A percentile compares a stretch with the other conserved stretches of the same genome.
These are phyloP conservation scores for Lophotis ruficrista DNA, from an alignment of 2,113 vertebrate species.

Conservation along the genomic window DNA sequence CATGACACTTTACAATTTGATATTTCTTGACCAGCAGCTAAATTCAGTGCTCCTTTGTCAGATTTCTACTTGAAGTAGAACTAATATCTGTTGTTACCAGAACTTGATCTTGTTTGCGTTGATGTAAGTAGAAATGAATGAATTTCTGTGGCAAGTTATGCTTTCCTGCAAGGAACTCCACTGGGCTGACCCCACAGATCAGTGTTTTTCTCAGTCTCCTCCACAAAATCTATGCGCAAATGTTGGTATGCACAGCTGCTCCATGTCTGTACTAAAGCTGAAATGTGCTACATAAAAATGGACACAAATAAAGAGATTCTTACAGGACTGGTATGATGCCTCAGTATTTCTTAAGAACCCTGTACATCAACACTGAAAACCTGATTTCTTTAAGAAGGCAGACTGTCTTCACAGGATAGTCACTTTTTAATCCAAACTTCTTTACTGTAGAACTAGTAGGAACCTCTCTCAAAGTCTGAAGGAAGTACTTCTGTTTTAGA, in stretches of 20 bases:
- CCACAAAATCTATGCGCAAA: not conserved
- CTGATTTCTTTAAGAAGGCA: not conserved
- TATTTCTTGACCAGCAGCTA: not conserved
- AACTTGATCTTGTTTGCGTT: not conserved
- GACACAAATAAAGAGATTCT: conserved; percentile 67
- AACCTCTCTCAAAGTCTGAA: not conserved
- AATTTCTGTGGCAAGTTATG: not conserved
- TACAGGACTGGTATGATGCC: not conserved
- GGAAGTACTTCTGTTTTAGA: not conserved
- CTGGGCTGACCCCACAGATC: not conserved
- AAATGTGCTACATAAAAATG: conserved; percentile 32
- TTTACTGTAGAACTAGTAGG: not conserved
- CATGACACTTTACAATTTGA: not conserved
- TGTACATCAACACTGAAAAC: not conserved
- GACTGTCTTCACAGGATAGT: not conserved
- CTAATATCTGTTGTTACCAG: not conserved
- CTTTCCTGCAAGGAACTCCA: not conserved
- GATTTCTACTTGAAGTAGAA: not conserved
- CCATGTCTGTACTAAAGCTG: conserved; percentile 30
- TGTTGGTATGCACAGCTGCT: not conserved
- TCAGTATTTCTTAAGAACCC: not conserved
- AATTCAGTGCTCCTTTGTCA: not conserved
- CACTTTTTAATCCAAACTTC: not conserved
- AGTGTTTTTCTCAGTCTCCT: not conserved
- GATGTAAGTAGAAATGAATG: not conserved